These are phyloP conservation scores for Cotesia chilonis DNA, from an alignment of 1,140 invertebrate species.

Conservation along the genomic window DNA sequence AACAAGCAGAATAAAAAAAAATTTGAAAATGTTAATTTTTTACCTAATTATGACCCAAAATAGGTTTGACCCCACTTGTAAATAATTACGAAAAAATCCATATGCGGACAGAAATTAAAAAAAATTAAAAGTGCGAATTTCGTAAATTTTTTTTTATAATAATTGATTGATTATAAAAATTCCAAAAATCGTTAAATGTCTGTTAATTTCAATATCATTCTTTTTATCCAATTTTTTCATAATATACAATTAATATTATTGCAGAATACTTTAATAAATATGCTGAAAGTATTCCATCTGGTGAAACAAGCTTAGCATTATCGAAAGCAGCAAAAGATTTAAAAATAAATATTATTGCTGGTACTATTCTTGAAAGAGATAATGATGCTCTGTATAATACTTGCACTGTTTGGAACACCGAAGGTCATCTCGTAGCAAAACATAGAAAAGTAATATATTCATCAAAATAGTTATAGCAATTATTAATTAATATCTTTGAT, in stretches of 20 bases:
- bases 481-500: slow-evolving; percentile 12
- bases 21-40: no score
- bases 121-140: no score
- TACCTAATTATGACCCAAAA: no score
- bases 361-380: slow-evolving; percentile 86
- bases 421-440: slow-evolving; percentile 78
- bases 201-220: not conserved
- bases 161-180: no score
- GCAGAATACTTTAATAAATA: slow-evolving; percentile 84
- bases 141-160: no score
- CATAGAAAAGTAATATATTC: slow-evolving; percentile 73
- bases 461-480: no score
- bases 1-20: no score
- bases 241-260: slow-evolving; percentile 9
- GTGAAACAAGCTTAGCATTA: slow-evolving; percentile 76
- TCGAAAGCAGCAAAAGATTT: slow-evolving; percentile 81
- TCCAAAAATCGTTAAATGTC: no score
- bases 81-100: no score
- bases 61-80: no score
- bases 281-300: slow-evolving; percentile 83
- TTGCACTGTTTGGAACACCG: slow-evolving; percentile 85
- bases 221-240: not conserved
- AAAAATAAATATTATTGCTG: slow-evolving; percentile 85
- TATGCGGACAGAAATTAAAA: no score
- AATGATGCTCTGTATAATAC: slow-evolving; percentile 86